Evolutionary conservation across 2,797 vertebrate species (phyloP).

Genomic region (Chanos chanos): DNA sequence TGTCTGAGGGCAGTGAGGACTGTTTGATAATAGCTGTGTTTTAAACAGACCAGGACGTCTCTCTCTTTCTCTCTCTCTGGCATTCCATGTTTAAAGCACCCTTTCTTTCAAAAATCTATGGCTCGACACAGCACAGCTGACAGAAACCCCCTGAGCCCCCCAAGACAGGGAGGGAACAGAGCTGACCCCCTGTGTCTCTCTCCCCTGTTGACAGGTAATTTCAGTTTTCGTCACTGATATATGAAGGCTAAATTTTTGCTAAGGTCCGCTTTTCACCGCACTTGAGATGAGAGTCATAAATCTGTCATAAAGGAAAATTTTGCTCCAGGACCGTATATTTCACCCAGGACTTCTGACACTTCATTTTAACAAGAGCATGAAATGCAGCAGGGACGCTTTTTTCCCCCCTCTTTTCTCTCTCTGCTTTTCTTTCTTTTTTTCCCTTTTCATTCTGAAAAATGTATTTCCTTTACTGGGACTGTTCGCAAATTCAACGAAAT

Average conservation of each 20-base stretch:
- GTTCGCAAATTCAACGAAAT: background rate
- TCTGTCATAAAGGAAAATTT: slow-evolving; percentile 60
- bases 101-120: slow-evolving; percentile 33
- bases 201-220: slow-evolving; percentile 38
- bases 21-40: slow-evolving; percentile 8
- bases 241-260: slow-evolving; percentile 62
- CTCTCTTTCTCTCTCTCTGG: slow-evolving; percentile 5
- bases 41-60: background rate
- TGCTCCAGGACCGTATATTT: slow-evolving; percentile 52
- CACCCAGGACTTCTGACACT: slow-evolving; percentile 35
- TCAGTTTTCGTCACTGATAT: slow-evolving; percentile 51
- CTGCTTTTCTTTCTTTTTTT: background rate
- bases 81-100: slow-evolving; percentile 25
- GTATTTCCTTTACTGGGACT: background rate
- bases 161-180: background rate
- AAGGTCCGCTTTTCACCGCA: slow-evolving; percentile 57
- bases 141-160: slow-evolving; percentile 19
- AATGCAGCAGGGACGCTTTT: slow-evolving; percentile 9
- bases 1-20: background rate
- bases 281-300: slow-evolving; percentile 65
- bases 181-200: slow-evolving; percentile 14
- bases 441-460: background rate
- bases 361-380: slow-evolving; percentile 40
- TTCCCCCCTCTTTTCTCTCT: background rate
- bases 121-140: slow-evolving; percentile 19